Conservation (phyloP, 2,888 invertebrate species). For the Yponomeuta evonymella region DNA sequence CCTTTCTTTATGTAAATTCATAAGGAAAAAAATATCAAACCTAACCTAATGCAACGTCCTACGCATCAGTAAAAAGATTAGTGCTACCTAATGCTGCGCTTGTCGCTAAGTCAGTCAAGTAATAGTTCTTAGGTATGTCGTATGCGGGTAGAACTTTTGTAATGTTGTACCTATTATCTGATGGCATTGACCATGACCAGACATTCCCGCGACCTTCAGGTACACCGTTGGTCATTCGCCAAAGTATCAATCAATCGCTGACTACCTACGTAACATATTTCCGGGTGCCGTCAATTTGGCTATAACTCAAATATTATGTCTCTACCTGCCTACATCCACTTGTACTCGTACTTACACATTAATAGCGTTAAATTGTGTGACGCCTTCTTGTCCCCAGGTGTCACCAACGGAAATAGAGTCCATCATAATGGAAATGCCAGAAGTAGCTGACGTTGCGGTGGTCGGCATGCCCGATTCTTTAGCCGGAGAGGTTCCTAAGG, state of each 20-base stretch:
- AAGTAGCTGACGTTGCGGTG: slow-evolving; percentile 86
- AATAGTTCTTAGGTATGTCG: no score
- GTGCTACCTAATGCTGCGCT: no score
- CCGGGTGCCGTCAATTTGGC: background rate
- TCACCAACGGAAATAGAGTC: slow-evolving; percentile 91
- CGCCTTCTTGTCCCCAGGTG: slow-evolving; percentile 71
- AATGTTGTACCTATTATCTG: no score
- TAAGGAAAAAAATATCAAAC: no score
- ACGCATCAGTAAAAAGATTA: no score
- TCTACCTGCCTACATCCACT: background rate
- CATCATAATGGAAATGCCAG: slow-evolving; percentile 81
- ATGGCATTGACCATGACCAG: no score
- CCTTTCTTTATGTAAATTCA: no score
- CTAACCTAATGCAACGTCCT: no score
- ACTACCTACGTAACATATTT: background rate
- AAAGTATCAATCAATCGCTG: background rate
- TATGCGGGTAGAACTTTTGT: no score
- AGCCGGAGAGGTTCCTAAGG: slow-evolving; percentile 85
- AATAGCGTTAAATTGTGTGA: background rate
- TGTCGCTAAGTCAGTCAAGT: no score
- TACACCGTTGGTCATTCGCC: slow-evolving; percentile 33
- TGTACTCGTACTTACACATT: background rate
- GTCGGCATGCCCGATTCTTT: slow-evolving; percentile 83
- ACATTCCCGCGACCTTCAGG: slow-evolving; percentile 63
- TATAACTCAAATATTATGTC: background rate